Base-by-base conservation (phyloP, 1,140 invertebrate species). In the Rhynchophorus ferrugineus region DNA sequence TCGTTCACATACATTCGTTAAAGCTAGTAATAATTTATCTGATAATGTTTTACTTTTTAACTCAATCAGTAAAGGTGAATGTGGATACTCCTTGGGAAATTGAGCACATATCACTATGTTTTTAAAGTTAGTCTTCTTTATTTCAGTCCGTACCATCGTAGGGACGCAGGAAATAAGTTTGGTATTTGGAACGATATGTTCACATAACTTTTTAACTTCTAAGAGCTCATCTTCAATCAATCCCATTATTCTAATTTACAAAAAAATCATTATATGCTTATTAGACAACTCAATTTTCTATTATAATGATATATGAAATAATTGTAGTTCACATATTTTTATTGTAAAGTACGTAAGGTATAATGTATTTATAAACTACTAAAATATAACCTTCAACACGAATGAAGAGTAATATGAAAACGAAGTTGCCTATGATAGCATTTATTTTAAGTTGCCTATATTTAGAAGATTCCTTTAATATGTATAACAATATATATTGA, bases 41-140 rank as follows among this genome's bases (percentile, higher is more conserved):
- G 81, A 78, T 3, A 87, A 66, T 29, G 78, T 78, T 68, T 83
- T 85, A 58, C 82, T 85, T 61, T 85, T 87, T 0, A 89, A 65
- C 69, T 88, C 84, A n/a, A 85, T 68, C 9, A 87, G 63, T 2
- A 87, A 58, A 1, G 74, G 67, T 0, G 62, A 57, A 5, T 63
- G 52, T 2, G 82, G 81, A 65, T 87, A 87, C 24, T 76, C 67
- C 6, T 70, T 56, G 3, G 82, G 76, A 67, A 87, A 87, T 60
- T 84, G 80, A 16, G 86, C 72, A 57, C 81, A 83, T 36, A 76
- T 73, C 9, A 78, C 72, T 34, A 88, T 63, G 44, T 78, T 72
- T 58, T 84, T 85, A 56, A 77, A 78, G 29, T 73, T 67, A 38
- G 78, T 79, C 59, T 73, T 74, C 59, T 80, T 77, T 65, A 86